Evolutionary conservation across 2,113 vertebrate species (phyloP).

Genomic region (Ictalurus punctatus): DNA sequence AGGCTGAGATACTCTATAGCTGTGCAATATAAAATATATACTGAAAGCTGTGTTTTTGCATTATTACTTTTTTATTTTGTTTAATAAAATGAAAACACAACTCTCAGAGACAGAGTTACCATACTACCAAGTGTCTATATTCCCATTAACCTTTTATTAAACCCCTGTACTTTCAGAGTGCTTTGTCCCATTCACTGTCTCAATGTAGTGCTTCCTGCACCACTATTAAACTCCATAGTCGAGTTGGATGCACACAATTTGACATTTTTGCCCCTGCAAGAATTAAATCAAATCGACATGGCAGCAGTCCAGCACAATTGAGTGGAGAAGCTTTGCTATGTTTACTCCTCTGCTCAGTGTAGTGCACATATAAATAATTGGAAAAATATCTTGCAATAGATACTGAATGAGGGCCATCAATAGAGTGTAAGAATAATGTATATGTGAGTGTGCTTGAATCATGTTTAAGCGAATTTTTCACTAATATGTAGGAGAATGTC

Average conservation of each 20-base stretch:
- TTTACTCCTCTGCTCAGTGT: constrained; percentile 25
- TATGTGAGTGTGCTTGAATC: background rate
- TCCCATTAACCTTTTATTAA: constrained; percentile 26
- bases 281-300: constrained; percentile 28
- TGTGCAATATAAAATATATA: background rate
- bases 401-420: background rate
- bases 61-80: too few species aligned
- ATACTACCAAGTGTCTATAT: background rate
- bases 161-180: constrained; percentile 23
- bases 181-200: constrained; percentile 18
- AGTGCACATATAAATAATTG: constrained; percentile 27
- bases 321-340: constrained; percentile 6
- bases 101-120: background rate
- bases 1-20: background rate
- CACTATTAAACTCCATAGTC: constrained; percentile 24
- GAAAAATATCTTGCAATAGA: constrained; percentile 23
- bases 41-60: too few species aligned
- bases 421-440: background rate
- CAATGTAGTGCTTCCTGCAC: constrained; percentile 8
- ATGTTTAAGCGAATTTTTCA: background rate
- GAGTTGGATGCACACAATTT: constrained; percentile 13
- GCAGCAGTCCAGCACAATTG: constrained; percentile 23
- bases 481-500: background rate
- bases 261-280: constrained; percentile 33
- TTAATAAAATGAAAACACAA: background rate